A percentile compares a stretch with the other conserved stretches of the same genome.
These are phyloP conservation scores for Vanessa atalanta DNA, from an alignment of 1,140 invertebrate species.

Conservation along the genomic window DNA sequence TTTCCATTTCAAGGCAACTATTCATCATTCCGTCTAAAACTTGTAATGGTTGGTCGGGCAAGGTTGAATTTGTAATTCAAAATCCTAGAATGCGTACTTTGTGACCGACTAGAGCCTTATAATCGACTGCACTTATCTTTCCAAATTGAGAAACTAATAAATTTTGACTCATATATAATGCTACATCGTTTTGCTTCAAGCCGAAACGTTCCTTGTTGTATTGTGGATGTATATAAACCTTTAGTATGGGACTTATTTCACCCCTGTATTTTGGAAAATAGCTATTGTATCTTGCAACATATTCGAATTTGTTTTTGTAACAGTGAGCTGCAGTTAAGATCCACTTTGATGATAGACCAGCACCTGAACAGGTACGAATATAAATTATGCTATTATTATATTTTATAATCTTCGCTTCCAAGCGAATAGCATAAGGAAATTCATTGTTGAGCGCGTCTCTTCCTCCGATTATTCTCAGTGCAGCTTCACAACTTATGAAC, in stretches of 20 bases:
- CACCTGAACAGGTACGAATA: neutral
- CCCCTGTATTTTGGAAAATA: slow-evolving; percentile 13
- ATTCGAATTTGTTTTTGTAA: neutral
- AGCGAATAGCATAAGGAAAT: slow-evolving; percentile 17
- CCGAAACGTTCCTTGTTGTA: neutral
- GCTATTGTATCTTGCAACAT: slow-evolving; percentile 14
- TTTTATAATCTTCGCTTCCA: neutral
- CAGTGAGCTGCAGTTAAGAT: slow-evolving; percentile 21
- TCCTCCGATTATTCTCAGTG: slow-evolving; percentile 8
- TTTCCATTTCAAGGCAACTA: slow-evolving; percentile 12
- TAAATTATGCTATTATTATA: neutral
- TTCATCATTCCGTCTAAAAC: slow-evolving; percentile 28
- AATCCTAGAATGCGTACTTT: neutral
- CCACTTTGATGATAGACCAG: slow-evolving; percentile 6
- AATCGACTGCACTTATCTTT: slow-evolving; percentile 16
- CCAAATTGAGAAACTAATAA: neutral
- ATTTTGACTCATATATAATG: slow-evolving; percentile 12
- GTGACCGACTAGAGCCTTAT: neutral
- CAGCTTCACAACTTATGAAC: neutral
- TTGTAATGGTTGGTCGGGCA: slow-evolving; percentile 15
- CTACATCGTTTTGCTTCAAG: neutral
- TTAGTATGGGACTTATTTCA: slow-evolving; percentile 2
- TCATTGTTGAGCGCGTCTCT: neutral
- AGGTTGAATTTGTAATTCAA: neutral
- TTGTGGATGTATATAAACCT: neutral